Base-by-base conservation (phyloP, 2,888 invertebrate species). In the Megalurothrips usitatus region DNA sequence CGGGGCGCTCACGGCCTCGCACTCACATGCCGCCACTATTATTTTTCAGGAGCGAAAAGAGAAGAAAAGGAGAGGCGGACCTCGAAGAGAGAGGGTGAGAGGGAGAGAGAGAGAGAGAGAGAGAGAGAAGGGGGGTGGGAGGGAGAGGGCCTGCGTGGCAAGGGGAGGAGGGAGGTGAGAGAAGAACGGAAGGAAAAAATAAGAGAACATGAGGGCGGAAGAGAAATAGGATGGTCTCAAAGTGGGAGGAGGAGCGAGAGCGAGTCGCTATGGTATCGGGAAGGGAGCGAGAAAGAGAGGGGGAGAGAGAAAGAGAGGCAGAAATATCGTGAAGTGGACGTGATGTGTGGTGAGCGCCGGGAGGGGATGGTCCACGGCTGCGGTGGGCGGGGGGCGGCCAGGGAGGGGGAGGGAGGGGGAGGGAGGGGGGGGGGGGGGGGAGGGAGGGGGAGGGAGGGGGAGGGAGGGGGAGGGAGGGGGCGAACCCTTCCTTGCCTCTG, bases 271-370 rank as follows among this genome's bases (percentile, higher is more conserved):
- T 43, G 34, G 34, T 43, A 43, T 43, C 34, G 19, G 52, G 10
- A 19, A 52, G 52, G 19, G 52, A 52, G 52, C 11, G 58, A 43
- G 34, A 14, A 14, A n/a, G n/a, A 58, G 58, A 10, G 58, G 14
- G 34, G 6, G 34, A 43, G 34, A 43, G 52, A 17, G 19, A n/a
- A 17, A n/a, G 58, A 58, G 58, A n/a, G n/a, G n/a, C 58, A 58
- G 58, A 58, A 58, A 58, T 58, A 58, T 58, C n/a, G 58, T 58
- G 58, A 58, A 58, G 58, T n/a, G 58, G 58, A 58, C n/a, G 58
- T 43, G 34, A 43, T 43, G 34, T 43, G 34, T 43, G 34, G 34
- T 6, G 34, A 43, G 34, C 34, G 34, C 34, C 34, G 34, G 34
- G 34, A 43, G 34, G 34, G 34, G 34, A 43, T 43, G 34, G 34